Conservation (phyloP, 2,797 vertebrate genomes). For the Choloepus didactylus region DNA sequence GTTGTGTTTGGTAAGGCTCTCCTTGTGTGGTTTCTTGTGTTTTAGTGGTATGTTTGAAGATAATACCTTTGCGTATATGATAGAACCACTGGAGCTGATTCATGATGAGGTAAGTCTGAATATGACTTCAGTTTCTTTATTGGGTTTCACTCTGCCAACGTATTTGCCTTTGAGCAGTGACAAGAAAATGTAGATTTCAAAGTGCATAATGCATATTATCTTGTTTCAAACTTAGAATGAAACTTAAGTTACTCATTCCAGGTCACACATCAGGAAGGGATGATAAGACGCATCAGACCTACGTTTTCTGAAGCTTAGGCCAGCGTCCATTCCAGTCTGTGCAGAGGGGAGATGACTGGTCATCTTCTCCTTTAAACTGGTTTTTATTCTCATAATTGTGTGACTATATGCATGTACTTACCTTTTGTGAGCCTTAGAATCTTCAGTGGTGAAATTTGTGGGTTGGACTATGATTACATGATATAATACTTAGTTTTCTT, state of each 20-base stretch:
- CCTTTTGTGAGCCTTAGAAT: conserved; percentile 40
- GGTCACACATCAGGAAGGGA: background rate
- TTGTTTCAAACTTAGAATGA: background rate
- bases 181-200: background rate
- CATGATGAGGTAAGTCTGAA: conserved; percentile 93
- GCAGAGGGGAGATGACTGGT: background rate
- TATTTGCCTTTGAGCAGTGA: conserved; percentile 25
- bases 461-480: background rate
- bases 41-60: conserved; percentile 98
- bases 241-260: background rate
- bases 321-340: background rate
- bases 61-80: conserved; percentile 92
- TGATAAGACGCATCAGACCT: background rate
- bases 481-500: conserved; percentile 26
- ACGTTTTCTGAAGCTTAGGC: conserved; percentile 8
- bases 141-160: background rate
- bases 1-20: conserved; percentile 31
- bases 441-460: background rate
- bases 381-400: background rate
- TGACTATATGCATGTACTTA: background rate
- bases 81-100: conserved; percentile 93
- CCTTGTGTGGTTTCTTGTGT: conserved; percentile 79
- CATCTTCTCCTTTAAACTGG: background rate
- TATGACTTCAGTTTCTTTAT: background rate
- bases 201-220: background rate